Conservation (phyloP, 1,140 invertebrate species). For the Bombus confusus region DNA sequence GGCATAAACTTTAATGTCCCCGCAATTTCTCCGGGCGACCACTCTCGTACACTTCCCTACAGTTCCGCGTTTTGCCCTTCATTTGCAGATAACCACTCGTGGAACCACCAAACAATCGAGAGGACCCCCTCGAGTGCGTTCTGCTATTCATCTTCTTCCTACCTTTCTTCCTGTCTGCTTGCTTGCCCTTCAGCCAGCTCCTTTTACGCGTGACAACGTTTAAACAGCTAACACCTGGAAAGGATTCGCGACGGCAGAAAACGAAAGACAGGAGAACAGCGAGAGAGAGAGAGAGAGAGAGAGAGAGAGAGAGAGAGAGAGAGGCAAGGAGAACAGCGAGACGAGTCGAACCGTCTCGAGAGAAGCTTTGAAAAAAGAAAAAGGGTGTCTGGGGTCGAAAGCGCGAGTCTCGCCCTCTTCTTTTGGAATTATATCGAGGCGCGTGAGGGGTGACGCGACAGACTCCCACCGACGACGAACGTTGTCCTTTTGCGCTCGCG, state of each 20-base stretch:
- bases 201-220: slow-evolving; percentile 49
- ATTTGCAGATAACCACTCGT: slow-evolving; percentile 75
- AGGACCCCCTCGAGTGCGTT: slow-evolving; percentile 66
- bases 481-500: slow-evolving; percentile 22
- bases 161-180: slow-evolving; percentile 51
- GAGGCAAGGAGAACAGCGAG: background rate
- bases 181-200: slow-evolving; percentile 9
- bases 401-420: background rate
- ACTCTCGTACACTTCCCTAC: slow-evolving; percentile 37
- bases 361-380: slow-evolving; percentile 14
- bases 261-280: background rate
- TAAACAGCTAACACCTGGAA: slow-evolving; percentile 39
- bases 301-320: background rate
- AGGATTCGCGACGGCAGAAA: slow-evolving; percentile 2
- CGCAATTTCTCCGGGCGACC: slow-evolving; percentile 48
- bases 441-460: background rate
- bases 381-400: slow-evolving; percentile 20
- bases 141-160: slow-evolving; percentile 64
- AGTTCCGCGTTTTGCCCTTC: slow-evolving; percentile 72
- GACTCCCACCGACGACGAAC: slow-evolving; percentile 16
- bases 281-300: background rate
- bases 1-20: slow-evolving; percentile 47
- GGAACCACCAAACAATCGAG: slow-evolving; percentile 73
- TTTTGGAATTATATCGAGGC: slow-evolving; percentile 26
- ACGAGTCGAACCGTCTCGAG: slow-evolving; percentile 30